These are phyloP conservation scores for Tetrax tetrax DNA, from an alignment of 2,113 vertebrate species.

Conservation along the genomic window DNA sequence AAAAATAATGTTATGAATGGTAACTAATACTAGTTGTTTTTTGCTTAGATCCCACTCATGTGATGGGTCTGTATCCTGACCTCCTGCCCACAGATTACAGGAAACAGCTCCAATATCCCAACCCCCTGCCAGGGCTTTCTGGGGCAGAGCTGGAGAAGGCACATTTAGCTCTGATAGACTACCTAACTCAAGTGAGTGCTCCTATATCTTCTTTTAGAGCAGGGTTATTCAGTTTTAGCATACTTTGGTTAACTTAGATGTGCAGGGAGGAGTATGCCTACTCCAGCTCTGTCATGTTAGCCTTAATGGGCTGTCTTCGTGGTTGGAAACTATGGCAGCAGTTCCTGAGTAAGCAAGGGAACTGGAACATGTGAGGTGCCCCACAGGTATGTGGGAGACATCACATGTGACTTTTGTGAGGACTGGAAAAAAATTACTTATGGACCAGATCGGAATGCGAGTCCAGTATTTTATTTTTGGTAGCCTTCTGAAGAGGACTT, in stretches of 20 bases:
- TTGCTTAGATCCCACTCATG: constrained; percentile 92
- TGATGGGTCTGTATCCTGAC: constrained; percentile 97
- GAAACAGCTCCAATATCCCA: constrained; percentile 96
- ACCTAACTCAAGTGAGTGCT: constrained; percentile 90
- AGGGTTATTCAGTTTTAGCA: background rate
- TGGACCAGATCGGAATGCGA: rapidly evolving
- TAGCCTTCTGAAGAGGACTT: background rate
- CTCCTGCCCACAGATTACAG: constrained; percentile 94
- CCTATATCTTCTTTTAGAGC: background rate
- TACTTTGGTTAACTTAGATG: background rate
- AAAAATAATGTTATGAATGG: background rate
- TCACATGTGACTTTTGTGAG: background rate
- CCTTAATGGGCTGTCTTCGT: background rate
- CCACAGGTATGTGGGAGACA: background rate
- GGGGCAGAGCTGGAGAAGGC: constrained; percentile 95
- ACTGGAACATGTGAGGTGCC: background rate
- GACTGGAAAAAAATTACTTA: background rate
- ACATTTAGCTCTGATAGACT: constrained; percentile 96
- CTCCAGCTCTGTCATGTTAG: background rate
- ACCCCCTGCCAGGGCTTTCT: constrained; percentile 89
- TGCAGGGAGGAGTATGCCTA: background rate
- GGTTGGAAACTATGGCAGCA: background rate
- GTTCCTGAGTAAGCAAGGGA: background rate
- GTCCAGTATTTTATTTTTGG: background rate
- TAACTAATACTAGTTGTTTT: constrained; percentile 37